Base-by-base conservation (phyloP, 1,140 invertebrate genomes). In the Drosophila seguyi region DNA sequence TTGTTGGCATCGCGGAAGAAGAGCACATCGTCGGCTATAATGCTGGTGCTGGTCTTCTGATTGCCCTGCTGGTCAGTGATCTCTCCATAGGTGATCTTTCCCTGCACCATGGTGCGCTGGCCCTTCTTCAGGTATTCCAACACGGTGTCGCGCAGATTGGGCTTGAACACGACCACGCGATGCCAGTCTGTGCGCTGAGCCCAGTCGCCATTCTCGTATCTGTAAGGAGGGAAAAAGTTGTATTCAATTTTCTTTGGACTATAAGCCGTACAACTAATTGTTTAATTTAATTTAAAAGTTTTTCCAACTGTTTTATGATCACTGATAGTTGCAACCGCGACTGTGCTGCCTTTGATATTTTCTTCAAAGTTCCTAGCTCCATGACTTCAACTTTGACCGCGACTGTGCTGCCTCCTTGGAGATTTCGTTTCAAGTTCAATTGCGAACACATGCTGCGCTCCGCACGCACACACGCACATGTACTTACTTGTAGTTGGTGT, bases 151-250 rank as follows among this genome's bases (percentile, higher is more conserved):
- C 97, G 93, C 3, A 99, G 94, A 55, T 94, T 94, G 5, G 97
- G 97, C 90, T 96, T 97, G 88, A 99, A 99, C 6, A 98, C 95
- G 81, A 96, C 96, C 53, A 99, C 93, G 82, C 96, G 94, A 91
- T 99, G 98, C 98, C 98, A 98, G 72, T 98, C 97, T 20, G 97
- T 98, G 81, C 96, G 95, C 91, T 98, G 97, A 13, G 96, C 92
- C 81, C 96, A 94, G 85, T 97, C 96, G 20, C 97, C 97, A 93
- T 94, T 95, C 85, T 95, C 95, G 93, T 95, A 95, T 88, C 81
- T 92, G 71, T n/a, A 20, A 22, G 27, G 11, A n/a, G 53, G 56
- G n/a, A 13, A 14, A 18, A 8, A 0, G 1, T 47, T 1, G 5
- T 4, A 42, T 18, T 18, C 14, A 36, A 4, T 14, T 50, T 39